Conservation (phyloP, 2,113 vertebrate species). For the Rhipidura dahli region DNA sequence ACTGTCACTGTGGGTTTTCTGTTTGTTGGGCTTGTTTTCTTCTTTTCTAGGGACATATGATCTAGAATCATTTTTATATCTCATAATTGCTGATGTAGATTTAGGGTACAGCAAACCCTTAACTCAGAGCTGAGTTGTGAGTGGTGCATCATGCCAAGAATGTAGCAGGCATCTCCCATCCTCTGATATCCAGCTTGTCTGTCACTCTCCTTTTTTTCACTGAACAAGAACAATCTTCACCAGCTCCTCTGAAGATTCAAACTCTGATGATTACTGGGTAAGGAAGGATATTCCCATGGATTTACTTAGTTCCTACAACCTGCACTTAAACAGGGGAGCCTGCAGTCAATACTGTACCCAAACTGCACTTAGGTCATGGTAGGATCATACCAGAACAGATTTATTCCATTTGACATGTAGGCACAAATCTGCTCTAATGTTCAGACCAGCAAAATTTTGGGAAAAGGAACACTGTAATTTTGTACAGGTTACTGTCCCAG, state of each 20-base stretch:
- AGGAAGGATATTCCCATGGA: neutral
- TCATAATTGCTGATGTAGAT: neutral
- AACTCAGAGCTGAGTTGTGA: neutral
- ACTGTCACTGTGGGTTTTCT: neutral
- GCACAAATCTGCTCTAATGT: neutral
- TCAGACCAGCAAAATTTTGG: neutral
- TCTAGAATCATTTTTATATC: neutral
- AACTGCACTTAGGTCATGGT: neutral
- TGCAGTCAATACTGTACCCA: neutral
- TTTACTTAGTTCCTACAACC: neutral
- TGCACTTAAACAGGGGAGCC: neutral
- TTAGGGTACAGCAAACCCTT: neutral
- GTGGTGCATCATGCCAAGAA: neutral
- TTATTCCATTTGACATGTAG: neutral
- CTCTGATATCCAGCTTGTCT: neutral
- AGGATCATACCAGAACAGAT: neutral
- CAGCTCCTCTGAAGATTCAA: neutral
- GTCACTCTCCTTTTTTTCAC: neutral
- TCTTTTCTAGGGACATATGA: neutral
- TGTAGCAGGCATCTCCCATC: neutral
- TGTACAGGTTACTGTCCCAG: neutral
- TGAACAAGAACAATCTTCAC: neutral
- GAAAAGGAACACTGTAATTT: neutral
- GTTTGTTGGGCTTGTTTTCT: neutral
- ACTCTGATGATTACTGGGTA: neutral